These are phyloP conservation scores for Paralichthys olivaceus DNA, from an alignment of 2,113 vertebrate species.

Conservation along the genomic window DNA sequence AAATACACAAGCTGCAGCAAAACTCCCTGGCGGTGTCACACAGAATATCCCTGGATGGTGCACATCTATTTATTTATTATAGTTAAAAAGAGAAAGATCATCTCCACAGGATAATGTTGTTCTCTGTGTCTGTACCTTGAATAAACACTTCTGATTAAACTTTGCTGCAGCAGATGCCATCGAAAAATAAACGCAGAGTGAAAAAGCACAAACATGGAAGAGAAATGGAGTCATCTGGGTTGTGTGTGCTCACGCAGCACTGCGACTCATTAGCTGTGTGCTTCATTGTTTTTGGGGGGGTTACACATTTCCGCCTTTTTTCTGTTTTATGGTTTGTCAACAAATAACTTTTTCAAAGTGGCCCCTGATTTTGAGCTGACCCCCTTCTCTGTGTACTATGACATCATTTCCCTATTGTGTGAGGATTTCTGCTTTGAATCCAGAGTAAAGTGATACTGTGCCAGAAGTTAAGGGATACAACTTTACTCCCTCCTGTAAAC, in stretches of 20 bases:
- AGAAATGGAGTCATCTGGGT: slow-evolving; percentile 59
- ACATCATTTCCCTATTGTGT: slow-evolving; percentile 57
- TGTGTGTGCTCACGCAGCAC: slow-evolving; percentile 40
- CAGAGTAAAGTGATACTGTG: slow-evolving; percentile 25
- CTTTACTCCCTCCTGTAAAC: slow-evolving; percentile 60
- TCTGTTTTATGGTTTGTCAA: slow-evolving; percentile 60
- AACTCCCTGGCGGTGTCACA: neutral
- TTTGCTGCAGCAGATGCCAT: slow-evolving; percentile 24
- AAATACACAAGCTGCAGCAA: neutral
- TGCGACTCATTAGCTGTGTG: slow-evolving; percentile 59
- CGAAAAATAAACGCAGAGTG: slow-evolving; percentile 22
- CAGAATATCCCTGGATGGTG: neutral
- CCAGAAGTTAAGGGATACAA: slow-evolving; percentile 53
- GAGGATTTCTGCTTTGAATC: slow-evolving; percentile 55
- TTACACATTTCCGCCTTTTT: slow-evolving; percentile 45
- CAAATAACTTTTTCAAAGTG: slow-evolving; percentile 47
- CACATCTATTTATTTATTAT: neutral
- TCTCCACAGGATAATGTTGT: neutral
- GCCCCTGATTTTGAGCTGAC: slow-evolving; percentile 31
- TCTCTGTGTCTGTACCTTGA: neutral
- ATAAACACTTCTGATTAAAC: slow-evolving; percentile 47
- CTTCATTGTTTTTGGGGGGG: slow-evolving; percentile 33
- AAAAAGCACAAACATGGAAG: slow-evolving; percentile 33
- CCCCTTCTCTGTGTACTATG: slow-evolving; percentile 31
- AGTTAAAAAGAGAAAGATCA: neutral